Base-by-base conservation (phyloP, 2,888 invertebrate species). In the Acrocera orbiculus region DNA sequence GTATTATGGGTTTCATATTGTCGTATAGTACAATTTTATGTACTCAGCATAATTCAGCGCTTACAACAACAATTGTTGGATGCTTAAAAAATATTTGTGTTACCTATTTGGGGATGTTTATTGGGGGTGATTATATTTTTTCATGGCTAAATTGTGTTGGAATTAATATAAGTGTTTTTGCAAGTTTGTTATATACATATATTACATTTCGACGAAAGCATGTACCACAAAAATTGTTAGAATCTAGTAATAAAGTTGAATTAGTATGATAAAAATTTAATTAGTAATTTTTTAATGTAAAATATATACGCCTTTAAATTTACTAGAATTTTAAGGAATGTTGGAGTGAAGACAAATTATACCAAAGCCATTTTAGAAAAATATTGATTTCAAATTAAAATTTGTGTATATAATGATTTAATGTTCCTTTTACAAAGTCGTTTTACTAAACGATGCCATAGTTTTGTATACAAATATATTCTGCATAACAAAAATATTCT, bases 41-140 rank as follows among this genome's bases (percentile, higher is more conserved):
- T 61, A 98, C 96, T 1, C 77, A 83, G 48, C 76, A 85, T 58
- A 98, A 98, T 61, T 95, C 95, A 36, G 95, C 98, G n/a, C 65
- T 98, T 30, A 98, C 98, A 0, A 98, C 98, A 1, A 93, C 95
- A 5, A 93, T 98, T 39, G 87, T 98, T 44, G 98, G 98, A 5
- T 95, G 96, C 51, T 67, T 98, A 35, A 98, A 98, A 66, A 98
- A 98, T 63, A 83, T 98, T 46, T 73, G 90, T 46, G 86, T 98
- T 4, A 98, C 98, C 2, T 98, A 98, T 62, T 66, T 92, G 42
- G 96, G 96, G 17, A 98, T 98, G 95, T 73, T 93, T 27, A 82
- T 96, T 36, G 96, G 95, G 27, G 96, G 95, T 10, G 98, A 98
- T 60, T 98, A 98, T 61, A 73, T 93, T 39, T 98, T 93, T 59